phyloP scores from a whole-genome alignment of 2,113 vertebrate species.

The Catharus fuscescens region DNA sequence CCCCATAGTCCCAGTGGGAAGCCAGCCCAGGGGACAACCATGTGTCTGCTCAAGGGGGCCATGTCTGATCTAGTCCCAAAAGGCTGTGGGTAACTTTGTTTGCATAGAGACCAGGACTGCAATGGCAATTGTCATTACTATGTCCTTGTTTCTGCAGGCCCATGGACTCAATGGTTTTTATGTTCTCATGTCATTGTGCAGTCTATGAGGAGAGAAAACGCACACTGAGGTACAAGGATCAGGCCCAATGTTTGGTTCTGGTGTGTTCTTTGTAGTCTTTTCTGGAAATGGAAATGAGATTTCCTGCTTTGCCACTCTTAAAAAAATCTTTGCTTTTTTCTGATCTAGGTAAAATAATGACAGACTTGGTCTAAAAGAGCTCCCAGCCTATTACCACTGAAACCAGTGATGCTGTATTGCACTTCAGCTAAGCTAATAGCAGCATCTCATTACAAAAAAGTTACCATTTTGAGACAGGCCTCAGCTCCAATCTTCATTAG shows the following conservation, averaged over 20 bases:
- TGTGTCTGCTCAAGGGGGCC: fast-evolving
- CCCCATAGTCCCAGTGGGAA: fast-evolving
- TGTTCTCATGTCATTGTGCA: fast-evolving
- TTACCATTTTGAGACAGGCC: background rate
- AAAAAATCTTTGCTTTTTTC: background rate
- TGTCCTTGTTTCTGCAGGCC: background rate
- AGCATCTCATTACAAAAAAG: background rate
- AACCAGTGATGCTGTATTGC: background rate
- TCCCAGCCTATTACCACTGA: background rate
- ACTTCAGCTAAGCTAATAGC: background rate
- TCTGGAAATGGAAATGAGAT: background rate
- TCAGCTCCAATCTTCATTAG: background rate
- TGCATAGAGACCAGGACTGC: background rate
- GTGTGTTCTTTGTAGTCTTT: background rate
- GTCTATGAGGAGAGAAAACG: background rate
- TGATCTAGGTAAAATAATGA: background rate
- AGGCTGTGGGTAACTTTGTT: background rate
- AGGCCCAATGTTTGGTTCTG: background rate
- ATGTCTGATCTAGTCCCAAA: background rate
- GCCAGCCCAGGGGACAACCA: background rate
- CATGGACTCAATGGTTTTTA: background rate
- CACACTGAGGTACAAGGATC: background rate
- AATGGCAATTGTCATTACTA: background rate
- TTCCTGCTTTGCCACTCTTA: background rate
- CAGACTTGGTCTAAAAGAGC: background rate